Evolutionary conservation across 2,888 invertebrate species (phyloP).

Genomic region (Girardia tigrina): DNA sequence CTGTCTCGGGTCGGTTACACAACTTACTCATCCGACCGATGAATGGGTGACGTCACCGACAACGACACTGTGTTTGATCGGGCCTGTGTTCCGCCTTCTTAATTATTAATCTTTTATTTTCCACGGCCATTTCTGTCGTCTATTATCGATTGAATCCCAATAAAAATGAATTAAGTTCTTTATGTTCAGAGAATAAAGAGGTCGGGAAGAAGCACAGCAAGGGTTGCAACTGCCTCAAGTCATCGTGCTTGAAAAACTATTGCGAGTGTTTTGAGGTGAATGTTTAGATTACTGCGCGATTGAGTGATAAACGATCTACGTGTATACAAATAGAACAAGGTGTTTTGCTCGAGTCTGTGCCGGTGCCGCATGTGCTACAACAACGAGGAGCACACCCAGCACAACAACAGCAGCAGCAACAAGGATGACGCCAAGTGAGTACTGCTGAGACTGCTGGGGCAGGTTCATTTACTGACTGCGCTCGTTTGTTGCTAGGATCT

Average conservation of each 20-base stretch:
- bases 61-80: too few species aligned
- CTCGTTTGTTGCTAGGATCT: neutral
- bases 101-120: too few species aligned
- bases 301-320: neutral
- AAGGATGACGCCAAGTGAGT: conserved; percentile 11
- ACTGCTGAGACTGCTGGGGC: too few species aligned
- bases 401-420: neutral
- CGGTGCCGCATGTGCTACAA: conserved; percentile 12
- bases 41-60: too few species aligned
- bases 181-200: neutral
- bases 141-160: too few species aligned
- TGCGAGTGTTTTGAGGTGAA: conserved; percentile 15
- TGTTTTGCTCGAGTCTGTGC: conserved; percentile 19
- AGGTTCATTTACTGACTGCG: too few species aligned
- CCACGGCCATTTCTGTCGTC: too few species aligned
- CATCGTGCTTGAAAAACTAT: conserved; percentile 13
- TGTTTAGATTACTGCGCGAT: neutral
- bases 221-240: neutral
- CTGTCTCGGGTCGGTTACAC: too few species aligned
- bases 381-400: conserved; percentile 12
- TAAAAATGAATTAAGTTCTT: too few species aligned
- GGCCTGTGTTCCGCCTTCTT: too few species aligned
- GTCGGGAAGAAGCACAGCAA: conserved; percentile 9
- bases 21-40: too few species aligned
- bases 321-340: neutral